A percentile compares a stretch with the other conserved stretches of the same genome.
Evolutionary conservation across 2,888 invertebrate species (phyloP).

Genomic region (Yponomeuta malinellus): DNA sequence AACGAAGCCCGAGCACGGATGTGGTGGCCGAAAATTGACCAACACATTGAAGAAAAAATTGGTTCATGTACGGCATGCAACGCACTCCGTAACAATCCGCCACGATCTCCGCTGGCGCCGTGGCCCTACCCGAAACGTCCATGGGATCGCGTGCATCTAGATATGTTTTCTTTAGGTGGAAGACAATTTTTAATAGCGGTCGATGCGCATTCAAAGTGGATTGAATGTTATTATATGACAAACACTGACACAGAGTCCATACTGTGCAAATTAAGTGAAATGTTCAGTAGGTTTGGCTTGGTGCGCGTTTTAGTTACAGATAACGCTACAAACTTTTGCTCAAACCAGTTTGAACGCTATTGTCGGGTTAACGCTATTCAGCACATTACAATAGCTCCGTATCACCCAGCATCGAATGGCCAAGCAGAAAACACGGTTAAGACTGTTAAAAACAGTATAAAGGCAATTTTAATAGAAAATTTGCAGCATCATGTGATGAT

Average conservation of each 20-base stretch:
- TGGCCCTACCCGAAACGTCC: slow-evolving; percentile 19
- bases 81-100: slow-evolving; percentile 17
- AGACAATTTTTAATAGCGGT: slow-evolving; percentile 17
- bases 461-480: slow-evolving; percentile 16
- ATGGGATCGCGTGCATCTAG: slow-evolving; percentile 19
- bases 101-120: slow-evolving; percentile 19
- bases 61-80: slow-evolving; percentile 19
- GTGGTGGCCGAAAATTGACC: slow-evolving; percentile 22
- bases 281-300: slow-evolving; percentile 20
- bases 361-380: slow-evolving; percentile 21
- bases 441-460: slow-evolving; percentile 22
- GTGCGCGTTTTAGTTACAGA: slow-evolving; percentile 21
- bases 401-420: no score
- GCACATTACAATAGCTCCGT: background rate
- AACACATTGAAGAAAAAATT: slow-evolving; percentile 20
- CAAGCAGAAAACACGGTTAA: slow-evolving; percentile 19
- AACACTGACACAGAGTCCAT: slow-evolving; percentile 15
- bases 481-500: background rate
- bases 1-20: slow-evolving; percentile 18
- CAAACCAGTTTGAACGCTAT: slow-evolving; percentile 17
- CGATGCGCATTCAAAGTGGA: slow-evolving; percentile 19
- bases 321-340: slow-evolving; percentile 21
- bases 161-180: slow-evolving; percentile 17
- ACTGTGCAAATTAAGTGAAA: slow-evolving; percentile 17
- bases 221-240: slow-evolving; percentile 21